Base-by-base conservation (phyloP, 2,797 vertebrate genomes). In the Typhlichthys eigenmanni region DNA sequence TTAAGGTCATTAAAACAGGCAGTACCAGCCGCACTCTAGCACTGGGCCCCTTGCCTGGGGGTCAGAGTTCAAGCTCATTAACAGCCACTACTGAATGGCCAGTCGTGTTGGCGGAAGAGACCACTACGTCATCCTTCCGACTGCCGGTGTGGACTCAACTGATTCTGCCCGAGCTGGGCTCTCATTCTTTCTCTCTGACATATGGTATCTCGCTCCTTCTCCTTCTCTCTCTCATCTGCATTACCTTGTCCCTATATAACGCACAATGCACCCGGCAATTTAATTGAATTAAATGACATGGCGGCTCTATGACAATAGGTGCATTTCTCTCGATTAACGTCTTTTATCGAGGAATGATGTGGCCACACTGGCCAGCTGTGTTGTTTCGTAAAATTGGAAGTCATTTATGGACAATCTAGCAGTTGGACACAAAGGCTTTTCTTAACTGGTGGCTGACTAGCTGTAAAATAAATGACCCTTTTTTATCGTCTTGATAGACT, bases 51-150 rank as follows among this genome's bases (percentile, higher is more conserved):
- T 64, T 67, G 60, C 66, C 74, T 74, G 19, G 34, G 59, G 78
- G 76, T 84, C 83, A 84, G 71, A 75, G 93, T 76, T 93, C 87
- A 92, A 76, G 59, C 91, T 94, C 87, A 91, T 94, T 92, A 93
- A 86, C 54, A 38, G 55, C 59, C 45, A 19, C 79, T 29, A 84
- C 72, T 76, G 80, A 90, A 86, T n/a, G 48, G 75, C 60, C 64
- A 52, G 61, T 90, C 79, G 68, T 72, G 32, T 72, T 80, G 74
- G 78, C 71, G 55, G 58, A 32, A 10, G 13, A 60, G 56, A 58
- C 60, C 24, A 43, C 56, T 66, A 68, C 72, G 47, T 82, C 76
- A 66, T 17, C 49, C 43, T 58, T 49, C 59, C 55, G 57, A 11
- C 65, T 49, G 59, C 62, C 47, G n/a, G 51, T 13, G 48, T 60